Conservation (phyloP, 2,113 vertebrate species). For the Calidris pugnax region DNA sequence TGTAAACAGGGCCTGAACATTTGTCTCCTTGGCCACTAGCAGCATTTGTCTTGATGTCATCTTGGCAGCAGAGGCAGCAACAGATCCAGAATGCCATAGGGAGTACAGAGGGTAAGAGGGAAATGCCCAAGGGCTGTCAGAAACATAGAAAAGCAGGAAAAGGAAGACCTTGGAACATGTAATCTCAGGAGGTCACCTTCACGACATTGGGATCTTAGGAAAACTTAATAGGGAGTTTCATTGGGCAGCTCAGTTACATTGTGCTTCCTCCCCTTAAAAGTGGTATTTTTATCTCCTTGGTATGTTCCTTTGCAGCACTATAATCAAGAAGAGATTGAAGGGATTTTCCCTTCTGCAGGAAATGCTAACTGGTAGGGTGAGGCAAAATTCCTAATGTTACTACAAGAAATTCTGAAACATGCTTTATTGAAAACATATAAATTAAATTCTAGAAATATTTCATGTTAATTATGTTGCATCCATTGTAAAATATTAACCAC, state of each 20-base stretch:
- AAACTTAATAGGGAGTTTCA: neutral
- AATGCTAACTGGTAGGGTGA: neutral
- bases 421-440: neutral
- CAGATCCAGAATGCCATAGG: neutral
- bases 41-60: neutral
- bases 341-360: neutral
- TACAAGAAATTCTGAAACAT: neutral
- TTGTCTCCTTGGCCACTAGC: neutral
- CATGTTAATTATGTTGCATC: neutral
- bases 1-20: neutral
- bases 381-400: neutral
- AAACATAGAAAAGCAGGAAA: neutral
- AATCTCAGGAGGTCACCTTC: neutral
- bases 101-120: fast-evolving
- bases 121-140: neutral
- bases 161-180: neutral
- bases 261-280: neutral
- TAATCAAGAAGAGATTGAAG: neutral
- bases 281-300: neutral
- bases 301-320: neutral
- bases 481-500: neutral
- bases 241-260: neutral
- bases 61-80: neutral
- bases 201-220: neutral
- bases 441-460: neutral